A percentile compares a stretch with the other conserved stretches of the same genome.
These are phyloP conservation scores for Samia ricini DNA, from an alignment of 1,140 invertebrate species.

Conservation along the genomic window DNA sequence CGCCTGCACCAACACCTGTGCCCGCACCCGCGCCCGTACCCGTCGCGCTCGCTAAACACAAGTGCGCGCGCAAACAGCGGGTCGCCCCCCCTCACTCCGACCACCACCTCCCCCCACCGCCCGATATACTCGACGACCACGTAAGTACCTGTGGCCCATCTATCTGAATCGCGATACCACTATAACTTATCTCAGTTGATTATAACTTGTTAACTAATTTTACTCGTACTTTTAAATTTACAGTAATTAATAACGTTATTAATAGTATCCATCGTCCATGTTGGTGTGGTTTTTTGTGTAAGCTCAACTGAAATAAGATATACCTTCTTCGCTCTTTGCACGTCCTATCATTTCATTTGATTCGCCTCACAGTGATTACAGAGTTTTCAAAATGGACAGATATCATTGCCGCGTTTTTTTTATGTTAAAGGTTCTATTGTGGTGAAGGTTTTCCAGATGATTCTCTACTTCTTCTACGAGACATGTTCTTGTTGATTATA, in stretches of 20 bases:
- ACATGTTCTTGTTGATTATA: not conserved
- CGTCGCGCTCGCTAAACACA: slow-evolving; percentile 43
- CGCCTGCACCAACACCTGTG: not conserved
- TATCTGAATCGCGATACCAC: not conserved
- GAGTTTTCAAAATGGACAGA: no score
- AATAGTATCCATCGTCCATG: not conserved
- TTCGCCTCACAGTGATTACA: no score
- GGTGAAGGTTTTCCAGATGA: not conserved
- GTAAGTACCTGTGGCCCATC: slow-evolving; percentile 27
- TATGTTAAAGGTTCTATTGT: no score
- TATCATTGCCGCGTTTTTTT: no score
- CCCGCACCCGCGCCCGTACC: slow-evolving; percentile 27
- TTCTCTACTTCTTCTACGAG: not conserved
- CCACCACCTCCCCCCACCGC: slow-evolving; percentile 72
- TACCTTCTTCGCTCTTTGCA: not conserved
- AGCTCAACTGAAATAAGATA: not conserved
- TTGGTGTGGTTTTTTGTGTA: not conserved
- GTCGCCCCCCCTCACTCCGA: slow-evolving; percentile 57
- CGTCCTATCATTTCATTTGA: not conserved
- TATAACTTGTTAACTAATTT: no score
- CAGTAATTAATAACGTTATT: no score
- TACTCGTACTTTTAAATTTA: no score
- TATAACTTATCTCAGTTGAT: not conserved
- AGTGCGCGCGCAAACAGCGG: slow-evolving; percentile 63
- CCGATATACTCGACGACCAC: slow-evolving; percentile 65